Percentiles rank a stretch among this genome's conserved stretches.
These are phyloP conservation scores for Probosciger aterrimus DNA, from an alignment of 2,113 vertebrate species.

Conservation along the genomic window DNA sequence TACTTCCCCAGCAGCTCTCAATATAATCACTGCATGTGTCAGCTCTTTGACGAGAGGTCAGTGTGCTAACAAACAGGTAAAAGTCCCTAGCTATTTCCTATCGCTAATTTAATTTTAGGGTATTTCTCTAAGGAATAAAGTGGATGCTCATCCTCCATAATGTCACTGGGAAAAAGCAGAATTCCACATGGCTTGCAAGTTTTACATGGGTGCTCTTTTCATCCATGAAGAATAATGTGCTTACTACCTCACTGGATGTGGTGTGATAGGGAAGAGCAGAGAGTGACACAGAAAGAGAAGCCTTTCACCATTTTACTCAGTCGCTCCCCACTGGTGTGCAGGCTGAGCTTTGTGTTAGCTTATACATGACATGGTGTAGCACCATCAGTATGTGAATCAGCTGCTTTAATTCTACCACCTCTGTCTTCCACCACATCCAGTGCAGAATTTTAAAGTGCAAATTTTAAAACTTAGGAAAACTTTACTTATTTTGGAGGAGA, in stretches of 20 bases:
- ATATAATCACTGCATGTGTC: neutral
- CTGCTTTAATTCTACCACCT: neutral
- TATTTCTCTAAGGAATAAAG: conserved; percentile 8
- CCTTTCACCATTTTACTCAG: neutral
- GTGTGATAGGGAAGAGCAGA: neutral
- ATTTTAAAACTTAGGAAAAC: conserved; percentile 36
- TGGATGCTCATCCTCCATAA: conserved; percentile 4
- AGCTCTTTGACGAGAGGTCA: conserved; percentile 20
- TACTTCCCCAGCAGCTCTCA: neutral
- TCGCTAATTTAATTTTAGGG: neutral
- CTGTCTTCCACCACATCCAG: conserved; percentile 46
- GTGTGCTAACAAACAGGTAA: neutral
- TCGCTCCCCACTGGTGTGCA: rapidly evolving
- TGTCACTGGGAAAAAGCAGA: conserved; percentile 13
- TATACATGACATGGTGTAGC: neutral
- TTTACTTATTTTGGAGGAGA: neutral
- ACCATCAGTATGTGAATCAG: neutral
- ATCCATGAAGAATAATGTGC: neutral
- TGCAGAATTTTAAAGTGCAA: conserved; percentile 77
- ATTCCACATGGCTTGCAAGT: conserved; percentile 33
- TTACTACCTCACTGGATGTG: neutral
- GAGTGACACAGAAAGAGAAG: neutral
- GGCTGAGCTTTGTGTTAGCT: neutral
- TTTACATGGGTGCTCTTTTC: conserved; percentile 31
- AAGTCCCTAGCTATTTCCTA: neutral